Base-by-base conservation (phyloP, 2,888 invertebrate genomes). In the Geotrupes spiniger region DNA sequence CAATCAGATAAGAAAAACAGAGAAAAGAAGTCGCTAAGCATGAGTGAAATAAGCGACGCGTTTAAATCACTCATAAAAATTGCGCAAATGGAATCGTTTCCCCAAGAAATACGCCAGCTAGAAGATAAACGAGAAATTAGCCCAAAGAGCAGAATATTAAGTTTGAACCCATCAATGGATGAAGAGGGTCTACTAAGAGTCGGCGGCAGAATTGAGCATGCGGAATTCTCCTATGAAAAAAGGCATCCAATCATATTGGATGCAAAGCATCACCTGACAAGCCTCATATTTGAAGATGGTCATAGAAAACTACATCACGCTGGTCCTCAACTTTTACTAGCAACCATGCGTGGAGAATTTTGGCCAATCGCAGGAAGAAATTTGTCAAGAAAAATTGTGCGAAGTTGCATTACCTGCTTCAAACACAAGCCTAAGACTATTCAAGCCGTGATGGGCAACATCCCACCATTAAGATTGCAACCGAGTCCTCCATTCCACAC, bases 391-490 rank as follows among this genome's bases (percentile, higher is more conserved):
- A 53, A 51, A 8, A 33, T 57, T 2, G 38, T 52, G 1, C 42
- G 47, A 12, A 16, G 8, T 8, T 60, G 57, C 16, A 31, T 59
- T 1, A 12, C 4, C 6, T 60, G 62, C 43, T 51, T 51, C 31
- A 46, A 44, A 11, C 9, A 17, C 1, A 59, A 52, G 10, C 55
- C 61, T 4, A 8, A n/a, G 1, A 17, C 36, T 3, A 17, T 27
- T 0, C 29, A 42, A 1, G 51, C 54, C 9, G 9, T 46, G 1
- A 61, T 61, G 55, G 61, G 54, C 1, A 28, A 57, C 33, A 33
- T 61, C 21, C 59, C 55, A 2, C 9, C 26, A 44, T n/a, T n/a
- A n/a, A n/a, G n/a, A n/a, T n/a, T n/a, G n/a, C n/a, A n/a, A n/a
- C n/a, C n/a, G n/a, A n/a, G n/a, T n/a, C n/a, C n/a, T n/a, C n/a